phyloP scores from a whole-genome alignment of 2,113 vertebrate species.

The Eretmochelys imbricata region DNA sequence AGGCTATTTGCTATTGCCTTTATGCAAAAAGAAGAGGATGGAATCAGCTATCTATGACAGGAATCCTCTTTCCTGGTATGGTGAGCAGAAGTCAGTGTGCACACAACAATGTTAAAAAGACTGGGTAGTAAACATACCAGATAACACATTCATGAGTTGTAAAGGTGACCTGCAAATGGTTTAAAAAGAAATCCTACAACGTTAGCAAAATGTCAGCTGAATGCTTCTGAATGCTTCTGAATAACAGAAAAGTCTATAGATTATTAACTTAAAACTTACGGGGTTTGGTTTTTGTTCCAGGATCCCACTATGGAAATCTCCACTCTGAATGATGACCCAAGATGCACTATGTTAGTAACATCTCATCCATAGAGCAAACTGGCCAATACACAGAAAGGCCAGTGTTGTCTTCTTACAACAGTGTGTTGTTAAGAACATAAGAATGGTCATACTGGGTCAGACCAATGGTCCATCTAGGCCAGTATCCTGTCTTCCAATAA shows the following conservation, averaged over 20 bases:
- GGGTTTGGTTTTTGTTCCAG: rapidly evolving
- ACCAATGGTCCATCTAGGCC: background rate
- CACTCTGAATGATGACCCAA: background rate
- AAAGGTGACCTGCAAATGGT: slow-evolving; percentile 13
- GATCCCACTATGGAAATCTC: background rate
- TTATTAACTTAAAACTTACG: background rate
- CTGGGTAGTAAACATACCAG: background rate
- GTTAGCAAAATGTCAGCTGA: slow-evolving; percentile 6
- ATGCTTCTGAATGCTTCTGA: slow-evolving; percentile 31
- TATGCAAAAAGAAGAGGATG: background rate
- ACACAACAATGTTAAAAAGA: slow-evolving; percentile 1
- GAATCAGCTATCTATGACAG: background rate
- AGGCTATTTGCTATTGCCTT: background rate
- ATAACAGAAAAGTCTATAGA: background rate
- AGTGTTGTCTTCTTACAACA: background rate
- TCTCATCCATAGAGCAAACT: slow-evolving; percentile 4
- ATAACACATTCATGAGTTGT: background rate
- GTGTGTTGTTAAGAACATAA: background rate
- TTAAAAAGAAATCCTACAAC: slow-evolving; percentile 23
- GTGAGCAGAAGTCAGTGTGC: background rate
- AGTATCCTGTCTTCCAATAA: background rate
- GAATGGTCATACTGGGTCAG: background rate
- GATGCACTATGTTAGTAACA: background rate
- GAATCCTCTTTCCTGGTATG: background rate
- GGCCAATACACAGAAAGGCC: background rate